Base-by-base conservation (phyloP, 35 echinoderm and acorn worm species). In the Apostichopus californicus region DNA sequence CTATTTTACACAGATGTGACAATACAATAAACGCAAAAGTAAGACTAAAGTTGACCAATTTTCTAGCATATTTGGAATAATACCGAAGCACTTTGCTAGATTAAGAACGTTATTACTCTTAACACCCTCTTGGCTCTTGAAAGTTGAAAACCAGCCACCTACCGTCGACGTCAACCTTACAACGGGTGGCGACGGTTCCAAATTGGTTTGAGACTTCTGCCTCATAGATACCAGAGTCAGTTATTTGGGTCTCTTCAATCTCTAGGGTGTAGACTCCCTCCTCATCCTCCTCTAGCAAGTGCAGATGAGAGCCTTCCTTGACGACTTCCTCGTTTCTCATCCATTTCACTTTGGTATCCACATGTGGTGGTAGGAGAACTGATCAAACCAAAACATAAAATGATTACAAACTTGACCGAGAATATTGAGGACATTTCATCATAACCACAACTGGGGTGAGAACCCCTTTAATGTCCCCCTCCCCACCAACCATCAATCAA, bases 121-220 rank as follows among this genome's bases (percentile, higher is more conserved):
- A 61, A 12, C 7, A 61, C 12, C 2, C 58, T 61, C 12, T 61
- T 61, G 58, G 7, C 58, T 5, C 12, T 61, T 8, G 0, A 61
- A 46, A 46, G 8, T 61, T 61, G 7, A 11, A 61, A 61, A 61
- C 8, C 17, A 20, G 14, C 17, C 28, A 91, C 93, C 94, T 90
- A 98, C 97, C 94, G 90, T 96, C 94, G 1, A 98, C 95, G 73
- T 91, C 91, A 5, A 98, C 73, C 81, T 78, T 93, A 77, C 97
- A 96, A 84, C 91, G 93, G 77, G 97, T 96, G 58, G 89, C 20
- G 12, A 93, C 81, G 61, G 84, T 99, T 70, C 97, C 97, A 77
- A 80, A 87, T 28, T 86, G 68, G 61, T 99, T 99, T 58, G 94
- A 77, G 5, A 96, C 92, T 60, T 95, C 88, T 1, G 94, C 97